Percentiles rank a stretch among this genome's conserved stretches.
Conservation (phyloP, 2,113 vertebrate genomes). For the Cisticola juncidis region DNA sequence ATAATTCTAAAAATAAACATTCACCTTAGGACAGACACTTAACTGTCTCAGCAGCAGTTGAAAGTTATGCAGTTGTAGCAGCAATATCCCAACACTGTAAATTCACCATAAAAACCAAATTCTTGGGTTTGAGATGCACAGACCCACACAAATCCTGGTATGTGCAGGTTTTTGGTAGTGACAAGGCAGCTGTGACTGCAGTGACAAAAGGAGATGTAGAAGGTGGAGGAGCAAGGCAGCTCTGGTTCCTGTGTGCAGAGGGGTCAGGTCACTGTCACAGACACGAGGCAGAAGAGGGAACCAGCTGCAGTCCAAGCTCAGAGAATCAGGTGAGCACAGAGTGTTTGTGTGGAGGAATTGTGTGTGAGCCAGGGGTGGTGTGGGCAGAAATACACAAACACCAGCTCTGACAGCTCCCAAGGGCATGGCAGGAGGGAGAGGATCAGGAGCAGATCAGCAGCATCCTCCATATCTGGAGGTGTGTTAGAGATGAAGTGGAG, state of each 20-base stretch:
- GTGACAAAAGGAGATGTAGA: neutral
- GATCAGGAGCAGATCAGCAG: neutral
- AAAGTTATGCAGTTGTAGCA: neutral
- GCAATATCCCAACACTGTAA: neutral
- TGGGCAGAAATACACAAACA: neutral
- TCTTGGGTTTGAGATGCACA: neutral
- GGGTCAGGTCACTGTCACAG: accelerated
- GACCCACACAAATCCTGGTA: neutral
- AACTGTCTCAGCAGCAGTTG: neutral
- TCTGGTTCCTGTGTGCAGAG: neutral
- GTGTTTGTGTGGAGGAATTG: neutral
- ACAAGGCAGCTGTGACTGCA: neutral
- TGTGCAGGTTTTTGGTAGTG: neutral
- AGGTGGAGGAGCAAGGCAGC: neutral
- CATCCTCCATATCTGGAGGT: neutral
- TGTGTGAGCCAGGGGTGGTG: too few relatives aligned
- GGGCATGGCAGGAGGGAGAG: neutral
- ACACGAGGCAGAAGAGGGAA: neutral
- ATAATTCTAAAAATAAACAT: neutral
- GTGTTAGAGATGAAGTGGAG: neutral
- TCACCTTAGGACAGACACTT: neutral
- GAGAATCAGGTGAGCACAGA: accelerated
- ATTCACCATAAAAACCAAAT: neutral
- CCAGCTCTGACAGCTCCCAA: accelerated
- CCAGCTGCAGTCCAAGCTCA: neutral